Evolutionary conservation across 2,113 vertebrate genomes (phyloP), one percentile per base, ranked within the genome.

Genomic region (Silurus asotus): DNA sequence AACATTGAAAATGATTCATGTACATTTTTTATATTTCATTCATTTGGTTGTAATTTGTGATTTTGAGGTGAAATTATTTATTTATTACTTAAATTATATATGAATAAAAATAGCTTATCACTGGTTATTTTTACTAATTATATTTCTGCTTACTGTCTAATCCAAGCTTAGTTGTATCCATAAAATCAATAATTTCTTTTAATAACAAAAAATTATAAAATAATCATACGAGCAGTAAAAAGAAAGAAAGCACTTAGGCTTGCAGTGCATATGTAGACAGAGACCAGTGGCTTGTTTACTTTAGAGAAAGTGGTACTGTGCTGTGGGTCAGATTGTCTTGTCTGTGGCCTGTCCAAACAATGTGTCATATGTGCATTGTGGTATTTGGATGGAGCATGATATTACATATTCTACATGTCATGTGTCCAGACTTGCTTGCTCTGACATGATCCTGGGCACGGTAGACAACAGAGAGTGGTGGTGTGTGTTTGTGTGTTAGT

Each of bases 401-500:
- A 58, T 81, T 86, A 86, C 69, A 79, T 74, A 84, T 86, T 84
- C 72, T 87, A 75, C 28, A 84, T 78, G 64, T 85, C 82, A 85
- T 48, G 37, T 85, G 88, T 89, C 88, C 80, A 64, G 61, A 56
- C 28, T 84, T 51, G 81, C n/a, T 59, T 25, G 70, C 62, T 58
- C 80, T 89, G 83, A 87, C 86, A 83, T 83, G 85, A 81, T 86
- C 72, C 78, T 76, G 67, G 75, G 81, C 76, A 88, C 19, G 51
- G 78, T 55, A 85, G 86, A 82, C 79, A 83, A 79, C 65, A 58
- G 78, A 11, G 53, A 72, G 14, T 61, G 45, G 9, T 79, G 58
- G 75, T 84, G 86, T 88, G 83, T 90, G 76, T 83, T 90, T 84
- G 83, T 87, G 87, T 87, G 81, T 85, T 90, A 88, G 86, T 87